These are phyloP conservation scores for Acrocera orbiculus DNA, from an alignment of 2,888 invertebrate species.

Conservation along the genomic window DNA sequence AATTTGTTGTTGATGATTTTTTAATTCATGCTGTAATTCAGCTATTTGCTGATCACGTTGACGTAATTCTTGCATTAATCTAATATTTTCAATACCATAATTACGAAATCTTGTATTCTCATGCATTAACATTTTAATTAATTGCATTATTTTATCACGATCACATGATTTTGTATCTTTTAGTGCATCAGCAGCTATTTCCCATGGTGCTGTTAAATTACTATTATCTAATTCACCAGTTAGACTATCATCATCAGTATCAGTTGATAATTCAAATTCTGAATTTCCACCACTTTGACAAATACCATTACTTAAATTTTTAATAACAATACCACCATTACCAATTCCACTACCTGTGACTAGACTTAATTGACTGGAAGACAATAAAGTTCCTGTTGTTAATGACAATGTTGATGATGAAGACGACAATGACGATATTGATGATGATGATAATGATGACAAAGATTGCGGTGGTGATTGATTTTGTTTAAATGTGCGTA, in stretches of 20 bases:
- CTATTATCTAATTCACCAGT: conserved; percentile 31
- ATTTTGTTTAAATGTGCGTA: conserved; percentile 12
- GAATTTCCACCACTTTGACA: conserved; percentile 28
- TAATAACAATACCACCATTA: conserved; percentile 9
- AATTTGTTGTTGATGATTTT: conserved; percentile 22
- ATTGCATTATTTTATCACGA: conserved; percentile 25
- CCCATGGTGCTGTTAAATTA: conserved; percentile 28
- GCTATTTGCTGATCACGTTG: conserved; percentile 25
- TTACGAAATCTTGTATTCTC: conserved; percentile 27
- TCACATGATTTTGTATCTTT: conserved; percentile 26
- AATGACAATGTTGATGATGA: conserved; percentile 13
- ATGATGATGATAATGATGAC: conserved; percentile 18
- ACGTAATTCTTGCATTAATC: conserved; percentile 23
- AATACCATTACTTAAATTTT: conserved; percentile 15
- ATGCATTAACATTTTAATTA: conserved; percentile 22
- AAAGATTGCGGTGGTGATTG: conserved; percentile 14
- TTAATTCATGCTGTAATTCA: conserved; percentile 26
- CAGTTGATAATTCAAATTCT: conserved; percentile 52
- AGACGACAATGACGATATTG: conserved; percentile 18
- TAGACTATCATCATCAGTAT: conserved; percentile 45
- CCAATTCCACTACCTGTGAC: conserved; percentile 2
- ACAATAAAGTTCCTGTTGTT: conserved; percentile 13
- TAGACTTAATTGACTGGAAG: conserved; percentile 12
- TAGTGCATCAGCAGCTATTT: conserved; percentile 26
- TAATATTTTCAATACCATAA: conserved; percentile 20